A percentile compares a stretch with the other conserved stretches of the same genome.
phyloP scores from a whole-genome alignment of 2,888 invertebrate species.

The Eupithecia tripunctaria region DNA sequence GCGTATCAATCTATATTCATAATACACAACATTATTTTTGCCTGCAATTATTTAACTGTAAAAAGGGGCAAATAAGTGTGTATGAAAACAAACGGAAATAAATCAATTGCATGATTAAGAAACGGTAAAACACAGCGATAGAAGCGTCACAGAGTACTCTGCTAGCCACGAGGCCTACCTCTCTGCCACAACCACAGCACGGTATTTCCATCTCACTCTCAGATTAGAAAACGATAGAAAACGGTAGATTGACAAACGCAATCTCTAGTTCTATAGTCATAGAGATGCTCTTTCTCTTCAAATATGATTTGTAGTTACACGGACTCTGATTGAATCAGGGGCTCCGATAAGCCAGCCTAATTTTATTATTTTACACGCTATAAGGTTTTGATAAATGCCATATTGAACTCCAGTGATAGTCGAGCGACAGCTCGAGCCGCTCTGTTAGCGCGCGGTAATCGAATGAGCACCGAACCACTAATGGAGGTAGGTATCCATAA shows the following conservation, averaged over 20 bases:
- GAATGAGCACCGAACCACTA: conserved; percentile 63
- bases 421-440: conserved; percentile 46
- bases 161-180: background rate
- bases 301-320: conserved; percentile 73
- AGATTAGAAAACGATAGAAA: background rate
- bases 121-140: background rate
- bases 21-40: too few relatives aligned
- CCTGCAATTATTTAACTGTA: background rate
- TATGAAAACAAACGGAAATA: background rate
- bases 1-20: background rate
- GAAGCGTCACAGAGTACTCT: background rate
- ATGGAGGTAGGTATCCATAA: conserved; percentile 52
- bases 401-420: background rate
- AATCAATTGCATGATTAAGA: too few relatives aligned
- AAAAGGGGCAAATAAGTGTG: background rate
- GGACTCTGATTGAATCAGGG: conserved; percentile 65
- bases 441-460: conserved; percentile 61
- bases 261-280: too few relatives aligned
- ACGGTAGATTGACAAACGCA: background rate
- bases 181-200: background rate
- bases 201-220: too few relatives aligned
- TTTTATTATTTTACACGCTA: conserved; percentile 47
- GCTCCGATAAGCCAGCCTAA: conserved; percentile 62
- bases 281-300: too few relatives aligned
- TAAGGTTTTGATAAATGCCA: background rate